Percentiles rank a stretch among this genome's conserved stretches.
These are phyloP conservation scores for Gallinago paraguaiae DNA, from an alignment of 2,113 vertebrate species.

Conservation along the genomic window DNA sequence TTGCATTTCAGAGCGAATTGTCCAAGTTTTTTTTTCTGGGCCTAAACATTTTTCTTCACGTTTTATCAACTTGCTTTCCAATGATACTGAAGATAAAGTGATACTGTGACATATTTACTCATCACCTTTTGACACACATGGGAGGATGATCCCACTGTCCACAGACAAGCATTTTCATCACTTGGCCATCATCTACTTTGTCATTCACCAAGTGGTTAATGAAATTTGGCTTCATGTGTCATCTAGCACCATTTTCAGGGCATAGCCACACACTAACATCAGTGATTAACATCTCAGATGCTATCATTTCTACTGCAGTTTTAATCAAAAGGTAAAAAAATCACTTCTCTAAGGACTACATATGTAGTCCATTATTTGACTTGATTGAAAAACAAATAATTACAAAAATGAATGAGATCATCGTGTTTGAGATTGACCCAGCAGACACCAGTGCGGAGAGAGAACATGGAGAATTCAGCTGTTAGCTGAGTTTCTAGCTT, in stretches of 20 bases:
- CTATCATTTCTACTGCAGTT: background rate
- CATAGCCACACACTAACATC: background rate
- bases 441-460: background rate
- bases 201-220: constrained; percentile 11
- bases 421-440: constrained; percentile 15
- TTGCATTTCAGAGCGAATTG: background rate
- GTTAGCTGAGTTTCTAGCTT: background rate
- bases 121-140: background rate
- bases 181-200: background rate
- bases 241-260: constrained; percentile 1
- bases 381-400: constrained; percentile 25
- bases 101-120: background rate
- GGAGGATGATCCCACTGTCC: background rate
- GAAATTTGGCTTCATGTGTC: constrained; percentile 8
- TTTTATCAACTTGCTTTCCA: background rate
- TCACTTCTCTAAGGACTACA: background rate
- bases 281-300: background rate
- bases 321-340: constrained; percentile 36
- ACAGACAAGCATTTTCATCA: background rate
- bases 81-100: background rate
- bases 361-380: background rate
- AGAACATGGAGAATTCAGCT: background rate
- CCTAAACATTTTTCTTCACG: background rate
- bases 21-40: background rate
- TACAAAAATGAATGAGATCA: background rate